Percentiles rank a stretch among this genome's conserved stretches.
phyloP scores from a whole-genome alignment of 2,888 invertebrate genomes.

The Aspidiotus destructor region DNA sequence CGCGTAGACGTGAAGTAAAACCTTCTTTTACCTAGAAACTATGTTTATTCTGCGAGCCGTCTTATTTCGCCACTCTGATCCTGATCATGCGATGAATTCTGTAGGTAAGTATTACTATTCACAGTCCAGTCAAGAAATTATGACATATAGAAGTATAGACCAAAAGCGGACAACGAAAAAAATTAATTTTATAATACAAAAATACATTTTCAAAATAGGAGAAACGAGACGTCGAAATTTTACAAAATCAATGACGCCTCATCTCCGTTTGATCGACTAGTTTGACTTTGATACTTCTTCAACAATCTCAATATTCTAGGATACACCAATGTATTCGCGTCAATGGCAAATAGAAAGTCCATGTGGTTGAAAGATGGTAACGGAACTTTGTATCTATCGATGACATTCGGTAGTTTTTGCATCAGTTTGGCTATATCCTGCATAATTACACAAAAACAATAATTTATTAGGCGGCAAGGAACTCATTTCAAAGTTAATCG shows the following conservation, averaged over 20 bases:
- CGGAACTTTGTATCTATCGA: constrained; percentile 47
- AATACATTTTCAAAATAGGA: not conserved
- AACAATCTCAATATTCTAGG: constrained; percentile 21
- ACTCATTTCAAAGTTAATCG: no score
- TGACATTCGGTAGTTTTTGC: constrained; percentile 46
- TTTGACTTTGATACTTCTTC: not conserved
- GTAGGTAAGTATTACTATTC: no score
- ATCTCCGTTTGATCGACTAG: not conserved
- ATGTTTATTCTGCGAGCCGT: no score
- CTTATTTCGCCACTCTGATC: no score
- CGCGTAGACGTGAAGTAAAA: no score
- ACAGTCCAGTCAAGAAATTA: no score
- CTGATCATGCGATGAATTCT: no score
- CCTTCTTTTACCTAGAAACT: no score
- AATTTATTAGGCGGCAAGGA: no score
- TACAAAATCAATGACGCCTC: not conserved
- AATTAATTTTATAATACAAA: no score
- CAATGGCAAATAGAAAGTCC: constrained; percentile 62
- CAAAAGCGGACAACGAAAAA: no score
- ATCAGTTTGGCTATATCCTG: constrained; percentile 52
- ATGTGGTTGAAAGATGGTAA: constrained; percentile 54
- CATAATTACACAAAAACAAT: constrained; percentile 28
- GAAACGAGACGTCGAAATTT: constrained; percentile 5
- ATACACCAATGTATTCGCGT: constrained; percentile 52
- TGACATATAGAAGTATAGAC: no score